Conservation (phyloP, 37 sponge, comb jelly and placozoan genomes). For the Theonella swinhoei region DNA sequence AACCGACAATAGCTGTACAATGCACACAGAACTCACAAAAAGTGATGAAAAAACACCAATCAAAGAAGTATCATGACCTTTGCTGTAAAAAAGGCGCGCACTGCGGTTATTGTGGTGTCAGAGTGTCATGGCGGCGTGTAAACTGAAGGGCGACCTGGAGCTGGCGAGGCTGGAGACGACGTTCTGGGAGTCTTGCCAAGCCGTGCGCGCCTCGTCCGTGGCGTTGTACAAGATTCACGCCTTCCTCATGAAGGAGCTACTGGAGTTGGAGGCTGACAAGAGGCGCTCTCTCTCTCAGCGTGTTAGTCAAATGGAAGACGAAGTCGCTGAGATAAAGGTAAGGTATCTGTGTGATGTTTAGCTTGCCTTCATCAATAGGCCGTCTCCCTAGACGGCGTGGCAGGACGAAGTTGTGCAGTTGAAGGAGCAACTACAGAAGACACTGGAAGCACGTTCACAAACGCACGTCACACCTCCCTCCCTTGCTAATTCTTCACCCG, state of each 20-base stretch:
- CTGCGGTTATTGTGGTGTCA: background rate
- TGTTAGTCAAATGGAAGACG: background rate
- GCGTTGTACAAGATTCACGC: constrained; percentile 5
- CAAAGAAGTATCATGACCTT: too few relatives aligned
- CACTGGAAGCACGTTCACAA: background rate
- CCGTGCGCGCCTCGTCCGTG: constrained; percentile 4
- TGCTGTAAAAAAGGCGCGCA: background rate
- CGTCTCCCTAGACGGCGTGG: background rate
- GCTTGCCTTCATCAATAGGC: background rate
- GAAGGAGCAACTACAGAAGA: background rate
- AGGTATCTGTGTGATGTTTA: background rate
- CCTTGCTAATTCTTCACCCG: background rate
- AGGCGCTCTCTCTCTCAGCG: background rate
- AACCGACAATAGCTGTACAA: too few relatives aligned
- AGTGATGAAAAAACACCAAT: too few relatives aligned
- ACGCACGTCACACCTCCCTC: too few relatives aligned
- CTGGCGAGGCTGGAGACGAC: constrained; percentile 19
- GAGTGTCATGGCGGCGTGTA: background rate
- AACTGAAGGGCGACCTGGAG: background rate
- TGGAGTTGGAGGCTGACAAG: constrained; percentile 14
- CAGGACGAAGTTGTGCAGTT: background rate
- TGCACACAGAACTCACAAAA: too few relatives aligned
- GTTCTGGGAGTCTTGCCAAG: constrained; percentile 17
- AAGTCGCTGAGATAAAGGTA: constrained; percentile 33
- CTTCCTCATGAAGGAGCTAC: constrained; percentile 31